Evolutionary conservation across 2,797 vertebrate genomes (phyloP).

Genomic region (Paramormyrops hopkinsi): DNA sequence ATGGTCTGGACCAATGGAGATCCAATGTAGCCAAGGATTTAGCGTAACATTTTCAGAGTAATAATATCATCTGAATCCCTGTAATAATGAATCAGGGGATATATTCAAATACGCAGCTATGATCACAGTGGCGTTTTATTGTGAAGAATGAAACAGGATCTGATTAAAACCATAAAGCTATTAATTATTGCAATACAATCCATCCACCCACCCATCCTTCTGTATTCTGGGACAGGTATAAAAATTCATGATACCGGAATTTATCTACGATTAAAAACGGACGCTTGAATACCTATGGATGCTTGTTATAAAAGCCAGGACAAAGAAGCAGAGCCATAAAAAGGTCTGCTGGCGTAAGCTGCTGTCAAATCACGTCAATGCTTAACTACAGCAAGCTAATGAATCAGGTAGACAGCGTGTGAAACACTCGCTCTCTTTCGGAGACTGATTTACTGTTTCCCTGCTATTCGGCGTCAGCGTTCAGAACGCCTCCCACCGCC

Average conservation of each 20-base stretch:
- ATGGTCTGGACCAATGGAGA: not conserved
- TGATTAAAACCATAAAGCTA: not conserved
- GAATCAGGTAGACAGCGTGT: slow-evolving; percentile 11
- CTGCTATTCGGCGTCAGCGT: not conserved
- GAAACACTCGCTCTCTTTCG: slow-evolving; percentile 24
- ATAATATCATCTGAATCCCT: not conserved
- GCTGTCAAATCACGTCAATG: not conserved
- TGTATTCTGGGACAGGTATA: not conserved
- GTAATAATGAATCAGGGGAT: not conserved
- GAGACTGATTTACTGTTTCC: slow-evolving; percentile 14
- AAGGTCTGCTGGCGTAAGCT: not conserved
- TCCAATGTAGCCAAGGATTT: not conserved
- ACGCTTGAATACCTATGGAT: not conserved
- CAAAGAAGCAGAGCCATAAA: not conserved
- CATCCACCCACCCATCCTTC: not conserved
- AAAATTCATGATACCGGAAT: not conserved
- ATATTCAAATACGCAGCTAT: not conserved
- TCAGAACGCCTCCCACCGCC: not conserved
- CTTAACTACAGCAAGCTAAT: not conserved
- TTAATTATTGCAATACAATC: not conserved
- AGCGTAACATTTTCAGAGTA: not conserved
- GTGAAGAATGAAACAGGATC: not conserved
- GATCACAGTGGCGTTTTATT: not conserved
- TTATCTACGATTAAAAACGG: not conserved
- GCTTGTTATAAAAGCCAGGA: not conserved